A percentile compares a stretch with the other conserved stretches of the same genome.
phyloP scores from a whole-genome alignment of 2,888 invertebrate species.

The Alcis repandata region DNA sequence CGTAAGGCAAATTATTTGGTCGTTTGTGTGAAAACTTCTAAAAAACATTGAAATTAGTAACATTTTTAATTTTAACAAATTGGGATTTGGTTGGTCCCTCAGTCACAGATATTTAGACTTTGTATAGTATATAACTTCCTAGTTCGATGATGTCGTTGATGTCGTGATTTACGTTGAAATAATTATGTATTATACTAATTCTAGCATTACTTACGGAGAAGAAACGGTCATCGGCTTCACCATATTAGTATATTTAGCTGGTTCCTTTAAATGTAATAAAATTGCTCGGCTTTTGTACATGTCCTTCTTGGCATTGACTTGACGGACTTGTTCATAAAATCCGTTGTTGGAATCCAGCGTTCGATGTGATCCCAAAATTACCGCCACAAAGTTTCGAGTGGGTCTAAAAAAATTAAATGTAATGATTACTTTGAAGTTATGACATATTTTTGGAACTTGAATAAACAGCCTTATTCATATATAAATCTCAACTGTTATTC shows the following conservation, averaged over 20 bases:
- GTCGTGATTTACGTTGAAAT: neutral
- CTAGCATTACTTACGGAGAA: conserved; percentile 78
- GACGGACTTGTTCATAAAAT: conserved; percentile 90
- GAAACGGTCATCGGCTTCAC: conserved; percentile 89
- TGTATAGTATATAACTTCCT: too few species aligned
- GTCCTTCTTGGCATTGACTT: conserved; percentile 86
- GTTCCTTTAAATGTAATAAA: conserved; percentile 88
- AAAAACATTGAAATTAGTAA: neutral
- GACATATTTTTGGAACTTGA: too few species aligned
- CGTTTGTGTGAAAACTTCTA: conserved; percentile 65
- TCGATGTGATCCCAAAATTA: conserved; percentile 89
- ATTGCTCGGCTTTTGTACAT: conserved; percentile 87
- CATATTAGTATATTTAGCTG: conserved; percentile 87
- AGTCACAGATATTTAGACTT: neutral
- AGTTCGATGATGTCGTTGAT: neutral
- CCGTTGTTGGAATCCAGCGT: conserved; percentile 86
- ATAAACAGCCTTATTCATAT: too few species aligned
- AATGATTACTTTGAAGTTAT: neutral
- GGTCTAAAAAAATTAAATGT: too few species aligned
- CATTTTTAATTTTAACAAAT: too few species aligned
- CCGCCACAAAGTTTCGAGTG: conserved; percentile 86
- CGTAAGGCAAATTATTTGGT: conserved; percentile 87
- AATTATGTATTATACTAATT: neutral
- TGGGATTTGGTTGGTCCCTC: too few species aligned
- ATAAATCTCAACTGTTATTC: too few species aligned